Conservation (phyloP, 1,140 invertebrate genomes). For the Brachionus asplanchnoidis region DNA sequence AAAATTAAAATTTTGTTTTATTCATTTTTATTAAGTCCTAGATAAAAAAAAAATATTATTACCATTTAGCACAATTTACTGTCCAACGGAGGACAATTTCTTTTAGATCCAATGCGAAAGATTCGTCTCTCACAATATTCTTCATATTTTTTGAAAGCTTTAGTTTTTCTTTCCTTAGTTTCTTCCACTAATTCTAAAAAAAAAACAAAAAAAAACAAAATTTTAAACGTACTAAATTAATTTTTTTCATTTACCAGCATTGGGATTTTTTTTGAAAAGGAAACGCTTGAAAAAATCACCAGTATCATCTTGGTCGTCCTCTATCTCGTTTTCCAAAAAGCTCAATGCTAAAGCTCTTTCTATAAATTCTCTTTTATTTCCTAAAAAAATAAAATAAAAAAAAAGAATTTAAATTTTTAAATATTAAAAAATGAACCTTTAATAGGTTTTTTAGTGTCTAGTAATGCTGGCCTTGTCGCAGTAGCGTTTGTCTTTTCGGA, state of each 20-base stretch:
- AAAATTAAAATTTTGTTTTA: neutral
- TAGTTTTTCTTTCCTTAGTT: slow-evolving; percentile 20
- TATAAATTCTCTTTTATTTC: slow-evolving; percentile 4
- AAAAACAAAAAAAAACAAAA: neutral
- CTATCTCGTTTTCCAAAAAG: neutral
- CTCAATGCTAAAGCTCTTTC: slow-evolving; percentile 19
- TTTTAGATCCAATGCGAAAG: slow-evolving; percentile 3
- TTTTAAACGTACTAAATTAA: neutral
- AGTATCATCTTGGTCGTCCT: neutral
- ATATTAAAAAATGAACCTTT: neutral
- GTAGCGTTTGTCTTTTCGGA: neutral
- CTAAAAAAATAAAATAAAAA: neutral
- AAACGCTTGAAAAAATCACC: neutral
- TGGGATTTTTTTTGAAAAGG: neutral
- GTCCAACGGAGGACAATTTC: slow-evolving; percentile 26
- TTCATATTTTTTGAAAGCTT: slow-evolving; percentile 30
- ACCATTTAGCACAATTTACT: neutral
- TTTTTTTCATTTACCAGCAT: neutral
- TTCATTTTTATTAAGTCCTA: neutral
- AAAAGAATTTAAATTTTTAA: neutral
- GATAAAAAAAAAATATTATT: neutral
- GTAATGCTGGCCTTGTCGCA: neutral
- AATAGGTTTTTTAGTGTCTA: neutral
- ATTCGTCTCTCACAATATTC: slow-evolving; percentile 23
- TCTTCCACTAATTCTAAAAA: slow-evolving; percentile 4